These are phyloP conservation scores for Amphiura filiformis DNA, from an alignment of 35 echinoderm and acorn worm species.

Conservation along the genomic window DNA sequence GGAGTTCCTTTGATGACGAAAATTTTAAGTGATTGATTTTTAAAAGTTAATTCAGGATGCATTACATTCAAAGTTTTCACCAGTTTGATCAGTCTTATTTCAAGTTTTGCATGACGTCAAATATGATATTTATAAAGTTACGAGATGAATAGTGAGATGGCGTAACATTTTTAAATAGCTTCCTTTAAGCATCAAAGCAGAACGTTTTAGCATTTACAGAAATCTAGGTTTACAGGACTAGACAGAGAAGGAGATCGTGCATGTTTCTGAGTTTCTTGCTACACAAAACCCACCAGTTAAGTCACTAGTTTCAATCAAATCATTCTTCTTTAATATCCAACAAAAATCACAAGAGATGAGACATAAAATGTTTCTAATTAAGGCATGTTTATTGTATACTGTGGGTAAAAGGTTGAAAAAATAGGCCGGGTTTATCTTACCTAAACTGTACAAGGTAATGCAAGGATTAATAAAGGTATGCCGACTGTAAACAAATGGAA, in stretches of 20 bases:
- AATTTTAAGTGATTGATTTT: not conserved
- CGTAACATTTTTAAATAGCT: too few species aligned
- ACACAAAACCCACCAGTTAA: too few species aligned
- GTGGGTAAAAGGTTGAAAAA: not conserved
- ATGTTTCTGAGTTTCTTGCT: too few species aligned
- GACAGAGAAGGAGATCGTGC: too few species aligned
- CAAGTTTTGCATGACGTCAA: too few species aligned
- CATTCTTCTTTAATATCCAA: not conserved
- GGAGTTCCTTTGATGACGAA: not conserved
- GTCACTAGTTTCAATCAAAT: not conserved
- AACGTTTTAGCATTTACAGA: too few species aligned
- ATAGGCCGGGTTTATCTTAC: not conserved
- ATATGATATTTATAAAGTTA: not conserved
- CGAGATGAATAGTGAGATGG: not conserved
- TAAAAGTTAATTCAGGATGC: not conserved
- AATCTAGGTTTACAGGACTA: too few species aligned
- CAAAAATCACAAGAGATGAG: not conserved
- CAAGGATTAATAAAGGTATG: not conserved
- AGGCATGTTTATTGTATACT: not conserved
- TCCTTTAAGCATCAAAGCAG: too few species aligned
- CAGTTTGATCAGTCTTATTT: too few species aligned
- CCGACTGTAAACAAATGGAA: not conserved
- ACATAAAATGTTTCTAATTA: not conserved
- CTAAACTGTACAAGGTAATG: not conserved
- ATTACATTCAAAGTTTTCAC: not conserved